Conservation (phyloP, 2,797 vertebrate species). For the Typhlichthys eigenmanni region DNA sequence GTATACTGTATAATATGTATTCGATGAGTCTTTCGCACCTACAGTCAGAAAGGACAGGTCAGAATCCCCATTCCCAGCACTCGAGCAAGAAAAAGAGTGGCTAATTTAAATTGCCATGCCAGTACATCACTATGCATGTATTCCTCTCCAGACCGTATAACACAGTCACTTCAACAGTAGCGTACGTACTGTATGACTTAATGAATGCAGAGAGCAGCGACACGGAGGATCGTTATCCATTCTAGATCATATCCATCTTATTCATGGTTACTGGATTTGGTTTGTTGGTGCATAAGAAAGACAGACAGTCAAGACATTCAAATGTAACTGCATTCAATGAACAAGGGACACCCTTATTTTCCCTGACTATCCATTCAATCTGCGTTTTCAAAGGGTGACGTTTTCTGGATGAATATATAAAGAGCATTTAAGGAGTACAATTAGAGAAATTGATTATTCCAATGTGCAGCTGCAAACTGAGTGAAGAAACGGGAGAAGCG, state of each 20-base stretch:
- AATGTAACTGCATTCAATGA: conserved; percentile 35
- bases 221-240: conserved; percentile 47
- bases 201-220: background rate
- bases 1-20: too few relatives aligned
- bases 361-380: conserved; percentile 35
- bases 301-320: conserved; percentile 28
- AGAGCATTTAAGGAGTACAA: conserved; percentile 36
- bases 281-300: conserved; percentile 44
- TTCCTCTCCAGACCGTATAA: conserved; percentile 32
- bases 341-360: conserved; percentile 42
- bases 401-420: conserved; percentile 38
- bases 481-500: background rate
- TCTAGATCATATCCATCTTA: conserved; percentile 2
- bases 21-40: too few relatives aligned
- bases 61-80: background rate
- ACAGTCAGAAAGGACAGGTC: too few relatives aligned
- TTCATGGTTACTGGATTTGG: conserved; percentile 46
- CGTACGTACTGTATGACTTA: too few relatives aligned
- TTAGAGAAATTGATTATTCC: conserved; percentile 43
- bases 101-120: conserved; percentile 32
- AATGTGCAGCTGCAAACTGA: conserved; percentile 43
- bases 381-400: conserved; percentile 22
- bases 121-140: conserved; percentile 36
- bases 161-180: conserved; percentile 25
- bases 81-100: conserved; percentile 40